Evolutionary conservation across 2,797 vertebrate species (phyloP).

Genomic region (Sciurus carolinensis): DNA sequence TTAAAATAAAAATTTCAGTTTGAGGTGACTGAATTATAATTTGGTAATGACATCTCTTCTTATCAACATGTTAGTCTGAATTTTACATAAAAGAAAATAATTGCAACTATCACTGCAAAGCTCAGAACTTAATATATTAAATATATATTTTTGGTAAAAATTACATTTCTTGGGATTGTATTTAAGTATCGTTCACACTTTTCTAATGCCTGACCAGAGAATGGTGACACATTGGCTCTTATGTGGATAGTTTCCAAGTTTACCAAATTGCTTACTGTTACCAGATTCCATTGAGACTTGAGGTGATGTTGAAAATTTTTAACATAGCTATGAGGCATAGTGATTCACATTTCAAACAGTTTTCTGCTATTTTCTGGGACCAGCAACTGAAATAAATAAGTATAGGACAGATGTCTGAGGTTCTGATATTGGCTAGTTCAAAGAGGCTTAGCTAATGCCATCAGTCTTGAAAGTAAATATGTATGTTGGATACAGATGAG

Average conservation of each 20-base stretch:
- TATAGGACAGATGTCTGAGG: background rate
- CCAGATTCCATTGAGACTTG: background rate
- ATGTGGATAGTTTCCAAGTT: background rate
- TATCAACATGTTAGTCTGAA: constrained; percentile 42
- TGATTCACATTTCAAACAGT: background rate
- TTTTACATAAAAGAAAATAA: constrained; percentile 54
- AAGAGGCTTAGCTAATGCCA: background rate
- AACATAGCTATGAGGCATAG: background rate
- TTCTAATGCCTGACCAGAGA: background rate
- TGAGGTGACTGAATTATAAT: constrained; percentile 55
- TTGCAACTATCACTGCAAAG: background rate
- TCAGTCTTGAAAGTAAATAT: background rate
- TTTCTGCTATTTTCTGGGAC: background rate
- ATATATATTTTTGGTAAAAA: background rate
- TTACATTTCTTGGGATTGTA: background rate
- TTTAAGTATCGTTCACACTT: background rate
- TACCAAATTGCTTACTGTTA: constrained; percentile 15
- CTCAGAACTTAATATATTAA: constrained; percentile 44
- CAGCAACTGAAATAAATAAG: constrained; percentile 13
- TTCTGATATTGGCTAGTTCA: background rate
- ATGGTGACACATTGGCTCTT: background rate
- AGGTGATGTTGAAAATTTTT: constrained; percentile 4
- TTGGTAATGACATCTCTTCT: constrained; percentile 38
- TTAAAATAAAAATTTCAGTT: constrained; percentile 72
- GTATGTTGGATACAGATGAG: background rate